These are phyloP conservation scores for Corydoras maculifer DNA, from an alignment of 2,113 vertebrate genomes.

Conservation along the genomic window DNA sequence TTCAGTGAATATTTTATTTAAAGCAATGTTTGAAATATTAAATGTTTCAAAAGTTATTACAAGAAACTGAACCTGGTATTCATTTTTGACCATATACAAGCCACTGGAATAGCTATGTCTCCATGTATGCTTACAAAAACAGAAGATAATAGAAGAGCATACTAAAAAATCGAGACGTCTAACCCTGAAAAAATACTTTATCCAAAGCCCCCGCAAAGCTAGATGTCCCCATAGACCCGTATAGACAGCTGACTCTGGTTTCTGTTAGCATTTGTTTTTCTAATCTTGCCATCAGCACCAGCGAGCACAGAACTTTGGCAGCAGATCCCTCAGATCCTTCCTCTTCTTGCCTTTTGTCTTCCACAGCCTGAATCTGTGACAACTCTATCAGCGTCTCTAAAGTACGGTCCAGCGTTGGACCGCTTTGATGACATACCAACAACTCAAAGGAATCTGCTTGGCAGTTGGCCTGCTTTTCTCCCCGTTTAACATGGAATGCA, in stretches of 20 bases:
- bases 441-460: conserved; percentile 14
- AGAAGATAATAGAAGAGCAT: too few species aligned
- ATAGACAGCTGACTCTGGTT: conserved; percentile 28
- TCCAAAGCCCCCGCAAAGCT: conserved; percentile 2
- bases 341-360: conserved; percentile 3
- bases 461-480: conserved; percentile 7
- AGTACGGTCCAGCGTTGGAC: background rate
- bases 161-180: too few species aligned
- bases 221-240: background rate
- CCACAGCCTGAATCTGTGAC: background rate
- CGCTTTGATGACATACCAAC: conserved; percentile 23
- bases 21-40: too few species aligned
- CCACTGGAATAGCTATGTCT: too few species aligned
- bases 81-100: too few species aligned
- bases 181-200: conserved; percentile 4
- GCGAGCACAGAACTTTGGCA: conserved; percentile 7
- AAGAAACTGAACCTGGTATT: too few species aligned
- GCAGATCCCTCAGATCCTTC: background rate
- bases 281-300: conserved; percentile 19
- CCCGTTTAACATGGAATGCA: conserved; percentile 5
- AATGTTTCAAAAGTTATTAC: too few species aligned
- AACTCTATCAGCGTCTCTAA: background rate
- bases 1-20: too few species aligned
- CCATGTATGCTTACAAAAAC: too few species aligned
- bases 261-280: conserved; percentile 32